Percentiles rank a stretch among this genome's conserved stretches.
These are phyloP conservation scores for Corydoras sp. DNA, from an alignment of 2,113 vertebrate species.

Conservation along the genomic window DNA sequence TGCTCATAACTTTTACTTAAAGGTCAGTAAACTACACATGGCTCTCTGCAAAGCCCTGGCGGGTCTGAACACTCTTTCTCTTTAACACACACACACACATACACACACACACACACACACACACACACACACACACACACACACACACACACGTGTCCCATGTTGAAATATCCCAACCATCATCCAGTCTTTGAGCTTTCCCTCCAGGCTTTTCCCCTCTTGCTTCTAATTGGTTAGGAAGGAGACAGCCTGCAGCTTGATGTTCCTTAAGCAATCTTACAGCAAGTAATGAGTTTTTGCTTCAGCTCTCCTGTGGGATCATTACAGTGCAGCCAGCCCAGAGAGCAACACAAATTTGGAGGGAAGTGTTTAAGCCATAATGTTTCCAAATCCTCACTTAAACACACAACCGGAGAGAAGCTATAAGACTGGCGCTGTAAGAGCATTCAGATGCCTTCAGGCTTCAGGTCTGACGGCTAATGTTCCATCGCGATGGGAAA, in stretches of 20 bases:
- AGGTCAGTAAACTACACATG: not conserved
- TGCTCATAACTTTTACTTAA: not conserved
- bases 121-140: too few relatives aligned
- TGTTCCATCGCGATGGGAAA: not conserved
- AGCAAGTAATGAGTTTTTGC: slow-evolving; percentile 42
- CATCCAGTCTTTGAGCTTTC: not conserved
- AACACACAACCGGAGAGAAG: slow-evolving; percentile 13
- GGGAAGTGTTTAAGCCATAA: slow-evolving; percentile 21
- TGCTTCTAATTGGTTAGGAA: slow-evolving; percentile 38
- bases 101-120: not conserved
- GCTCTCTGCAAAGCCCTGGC: not conserved
- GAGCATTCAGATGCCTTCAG: not conserved
- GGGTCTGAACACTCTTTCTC: not conserved
- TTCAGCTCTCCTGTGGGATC: slow-evolving; percentile 18
- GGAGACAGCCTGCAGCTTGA: slow-evolving; percentile 32
- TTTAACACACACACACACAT: too few relatives aligned
- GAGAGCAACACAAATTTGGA: slow-evolving; percentile 12
- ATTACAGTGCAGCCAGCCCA: not conserved
- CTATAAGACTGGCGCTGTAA: not conserved
- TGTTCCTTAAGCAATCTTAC: slow-evolving; percentile 45
- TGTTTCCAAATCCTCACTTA: slow-evolving; percentile 22
- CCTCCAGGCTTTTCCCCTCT: slow-evolving; percentile 17
- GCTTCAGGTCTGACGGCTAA: not conserved
- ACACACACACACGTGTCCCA: not conserved
- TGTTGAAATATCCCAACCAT: slow-evolving; percentile 1